These are phyloP conservation scores for Pecten maximus DNA, from an alignment of 2,888 invertebrate genomes.

Conservation along the genomic window DNA sequence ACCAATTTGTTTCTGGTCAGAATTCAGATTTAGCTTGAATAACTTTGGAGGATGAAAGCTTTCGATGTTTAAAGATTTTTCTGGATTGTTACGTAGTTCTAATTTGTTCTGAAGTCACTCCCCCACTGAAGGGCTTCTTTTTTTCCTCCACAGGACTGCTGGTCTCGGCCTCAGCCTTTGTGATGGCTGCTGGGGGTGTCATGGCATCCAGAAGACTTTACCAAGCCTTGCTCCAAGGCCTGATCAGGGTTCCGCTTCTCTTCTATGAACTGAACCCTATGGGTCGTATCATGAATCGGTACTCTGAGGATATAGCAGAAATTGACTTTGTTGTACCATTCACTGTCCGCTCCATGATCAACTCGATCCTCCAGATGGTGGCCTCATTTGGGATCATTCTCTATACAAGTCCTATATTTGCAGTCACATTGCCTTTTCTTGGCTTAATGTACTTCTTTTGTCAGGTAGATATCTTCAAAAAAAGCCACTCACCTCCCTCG, in stretches of 20 bases:
- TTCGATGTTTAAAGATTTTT: too few species aligned
- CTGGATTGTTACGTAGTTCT: too few species aligned
- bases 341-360: conserved; percentile 77
- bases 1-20: too few species aligned
- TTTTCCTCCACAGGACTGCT: conserved; percentile 70
- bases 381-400: conserved; percentile 69
- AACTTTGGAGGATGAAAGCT: too few species aligned
- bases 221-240: conserved; percentile 73
- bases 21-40: too few species aligned
- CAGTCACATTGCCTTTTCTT: conserved; percentile 66
- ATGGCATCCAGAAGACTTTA: conserved; percentile 81
- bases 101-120: too few species aligned
- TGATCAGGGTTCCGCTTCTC: conserved; percentile 74
- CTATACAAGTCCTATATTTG: conserved; percentile 67
- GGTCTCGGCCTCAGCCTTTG: conserved; percentile 68
- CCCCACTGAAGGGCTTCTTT: not conserved
- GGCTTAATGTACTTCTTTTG: conserved; percentile 70
- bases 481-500: too few species aligned
- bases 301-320: conserved; percentile 73
- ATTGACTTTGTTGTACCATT: conserved; percentile 78
- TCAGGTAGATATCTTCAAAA: conserved; percentile 72
- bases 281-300: conserved; percentile 83
- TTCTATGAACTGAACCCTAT: conserved; percentile 81
- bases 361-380: conserved; percentile 65
- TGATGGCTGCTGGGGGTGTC: conserved; percentile 82